Conservation (phyloP, 2,888 invertebrate genomes). For the Oligia fasciuncula region DNA sequence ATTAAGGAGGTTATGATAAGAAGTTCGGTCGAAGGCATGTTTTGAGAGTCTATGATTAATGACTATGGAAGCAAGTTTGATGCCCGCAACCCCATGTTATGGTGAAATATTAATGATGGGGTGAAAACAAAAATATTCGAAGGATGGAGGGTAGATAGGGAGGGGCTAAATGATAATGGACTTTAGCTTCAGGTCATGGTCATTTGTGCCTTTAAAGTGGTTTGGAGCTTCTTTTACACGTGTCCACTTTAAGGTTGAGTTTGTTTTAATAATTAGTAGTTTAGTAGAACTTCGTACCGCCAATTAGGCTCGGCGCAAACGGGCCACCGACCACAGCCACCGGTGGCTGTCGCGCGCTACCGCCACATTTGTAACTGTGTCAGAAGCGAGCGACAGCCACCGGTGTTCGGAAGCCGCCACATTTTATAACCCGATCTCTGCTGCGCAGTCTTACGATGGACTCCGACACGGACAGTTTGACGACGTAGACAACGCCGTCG, state of each 20-base stretch:
- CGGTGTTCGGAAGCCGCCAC: too few species aligned
- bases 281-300: too few species aligned
- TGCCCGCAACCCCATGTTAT: constrained; percentile 40
- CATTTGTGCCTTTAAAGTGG: not conserved
- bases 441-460: too few species aligned
- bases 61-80: constrained; percentile 44
- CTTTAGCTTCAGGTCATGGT: constrained; percentile 9
- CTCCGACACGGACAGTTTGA: too few species aligned
- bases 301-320: too few species aligned
- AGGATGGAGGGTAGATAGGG: constrained; percentile 8
- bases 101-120: constrained; percentile 54
- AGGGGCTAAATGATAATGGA: constrained; percentile 2
- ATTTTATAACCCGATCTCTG: too few species aligned
- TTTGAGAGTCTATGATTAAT: constrained; percentile 62
- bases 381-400: too few species aligned
- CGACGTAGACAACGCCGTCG: too few species aligned
- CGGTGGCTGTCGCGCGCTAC: too few species aligned
- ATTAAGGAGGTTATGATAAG: constrained; percentile 9
- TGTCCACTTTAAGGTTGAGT: not conserved
- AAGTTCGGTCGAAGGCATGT: constrained; percentile 32
- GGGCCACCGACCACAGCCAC: too few species aligned
- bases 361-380: too few species aligned
- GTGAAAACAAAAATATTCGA: constrained; percentile 38
- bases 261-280: not conserved
- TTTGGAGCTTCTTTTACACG: not conserved